Evolutionary conservation across 2,113 vertebrate genomes (phyloP).

Genomic region (Lophius piscatorius): DNA sequence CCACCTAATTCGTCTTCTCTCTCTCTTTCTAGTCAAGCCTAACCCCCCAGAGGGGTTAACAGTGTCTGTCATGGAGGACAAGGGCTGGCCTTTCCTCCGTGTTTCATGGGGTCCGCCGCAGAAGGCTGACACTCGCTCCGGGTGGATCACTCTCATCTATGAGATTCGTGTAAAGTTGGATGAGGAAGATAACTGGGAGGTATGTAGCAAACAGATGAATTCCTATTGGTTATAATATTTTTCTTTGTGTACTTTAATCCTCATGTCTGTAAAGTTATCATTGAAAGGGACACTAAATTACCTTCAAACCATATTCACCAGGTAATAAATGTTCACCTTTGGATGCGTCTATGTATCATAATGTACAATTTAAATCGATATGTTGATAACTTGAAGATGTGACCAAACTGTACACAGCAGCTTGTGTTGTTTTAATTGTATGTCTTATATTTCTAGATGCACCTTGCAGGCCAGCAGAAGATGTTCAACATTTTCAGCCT

Average conservation of each 20-base stretch:
- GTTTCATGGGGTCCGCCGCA: conserved; percentile 87
- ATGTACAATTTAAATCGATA: too few species aligned
- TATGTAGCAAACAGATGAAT: conserved; percentile 39
- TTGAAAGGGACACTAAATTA: too few species aligned
- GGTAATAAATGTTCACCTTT: too few species aligned
- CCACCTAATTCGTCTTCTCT: conserved; percentile 9
- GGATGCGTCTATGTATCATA: too few species aligned
- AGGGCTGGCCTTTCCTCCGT: conserved; percentile 77
- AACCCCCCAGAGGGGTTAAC: conserved; percentile 85
- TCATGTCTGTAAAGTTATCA: too few species aligned
- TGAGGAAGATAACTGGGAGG: conserved; percentile 87
- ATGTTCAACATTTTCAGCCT: conserved; percentile 86
- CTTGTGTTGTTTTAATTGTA: too few species aligned
- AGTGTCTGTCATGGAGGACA: conserved; percentile 64
- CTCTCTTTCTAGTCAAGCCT: conserved; percentile 83
- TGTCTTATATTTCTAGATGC: conserved; percentile 73
- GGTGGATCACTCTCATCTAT: conserved; percentile 86
- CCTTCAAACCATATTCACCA: too few species aligned
- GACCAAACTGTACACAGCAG: too few species aligned
- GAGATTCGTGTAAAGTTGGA: conserved; percentile 87
- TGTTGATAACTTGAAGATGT: too few species aligned
- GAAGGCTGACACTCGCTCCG: conserved; percentile 80
- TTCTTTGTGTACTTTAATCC: too few species aligned
- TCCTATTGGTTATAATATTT: not conserved
- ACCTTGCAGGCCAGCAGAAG: conserved; percentile 87